Conservation (phyloP, 2,888 invertebrate species). For the Melanostoma scalare region DNA sequence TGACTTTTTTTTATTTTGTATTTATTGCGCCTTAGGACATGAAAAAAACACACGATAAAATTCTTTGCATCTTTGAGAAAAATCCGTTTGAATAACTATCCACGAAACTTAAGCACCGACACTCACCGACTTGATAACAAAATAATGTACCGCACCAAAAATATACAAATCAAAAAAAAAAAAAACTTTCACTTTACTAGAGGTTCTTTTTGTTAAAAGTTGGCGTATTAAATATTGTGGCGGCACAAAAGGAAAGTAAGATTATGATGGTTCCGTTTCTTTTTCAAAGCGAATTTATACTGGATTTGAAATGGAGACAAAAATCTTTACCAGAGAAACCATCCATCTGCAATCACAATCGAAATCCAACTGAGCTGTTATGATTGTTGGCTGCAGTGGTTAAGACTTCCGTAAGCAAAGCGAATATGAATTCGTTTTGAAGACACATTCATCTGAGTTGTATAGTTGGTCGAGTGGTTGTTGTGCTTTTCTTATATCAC, state of each 20-base stretch:
- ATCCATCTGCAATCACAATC: conserved; percentile 75
- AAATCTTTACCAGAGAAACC: conserved; percentile 37
- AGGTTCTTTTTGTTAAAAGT: conserved; percentile 48
- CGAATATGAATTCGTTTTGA: conserved; percentile 62
- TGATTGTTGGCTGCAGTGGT: conserved; percentile 67
- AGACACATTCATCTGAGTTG: conserved; percentile 47
- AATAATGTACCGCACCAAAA: conserved; percentile 23
- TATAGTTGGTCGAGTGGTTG: conserved; percentile 35
- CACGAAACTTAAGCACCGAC: not conserved
- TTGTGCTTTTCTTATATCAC: conserved; percentile 70
- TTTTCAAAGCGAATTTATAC: conserved; percentile 43
- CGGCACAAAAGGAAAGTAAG: conserved; percentile 67
- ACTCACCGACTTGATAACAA: conserved; percentile 7
- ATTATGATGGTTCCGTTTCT: conserved; percentile 59
- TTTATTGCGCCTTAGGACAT: not conserved
- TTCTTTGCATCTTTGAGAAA: not conserved
- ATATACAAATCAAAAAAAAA: conserved; percentile 14
- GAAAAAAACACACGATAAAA: not conserved
- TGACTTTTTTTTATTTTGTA: conserved; percentile 45
- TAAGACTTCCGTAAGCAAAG: conserved; percentile 71
- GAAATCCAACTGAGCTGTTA: conserved; percentile 74
- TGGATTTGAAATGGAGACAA: conserved; percentile 14
- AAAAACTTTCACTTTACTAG: conserved; percentile 64
- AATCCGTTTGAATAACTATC: not conserved
- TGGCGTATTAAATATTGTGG: conserved; percentile 18